Percentiles rank a stretch among this genome's conserved stretches.
Evolutionary conservation across 1,140 invertebrate genomes (phyloP).

Genomic region (Diplogasteroides magnus): DNA sequence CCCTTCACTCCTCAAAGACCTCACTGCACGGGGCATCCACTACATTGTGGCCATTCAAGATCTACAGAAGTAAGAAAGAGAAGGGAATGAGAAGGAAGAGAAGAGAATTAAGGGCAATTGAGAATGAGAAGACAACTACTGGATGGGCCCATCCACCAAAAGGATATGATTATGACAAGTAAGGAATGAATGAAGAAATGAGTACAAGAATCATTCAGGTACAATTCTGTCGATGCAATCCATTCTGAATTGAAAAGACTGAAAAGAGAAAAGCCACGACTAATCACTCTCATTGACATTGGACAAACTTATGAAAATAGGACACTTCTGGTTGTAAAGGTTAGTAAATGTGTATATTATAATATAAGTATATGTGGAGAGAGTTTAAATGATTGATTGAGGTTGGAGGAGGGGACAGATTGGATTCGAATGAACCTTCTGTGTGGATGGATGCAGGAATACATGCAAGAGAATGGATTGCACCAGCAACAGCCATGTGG

Average conservation of each 20-base stretch:
- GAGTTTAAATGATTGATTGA: constrained; percentile 15
- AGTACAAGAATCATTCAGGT: constrained; percentile 17
- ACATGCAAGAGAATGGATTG: constrained; percentile 56
- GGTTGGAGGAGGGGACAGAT: background rate
- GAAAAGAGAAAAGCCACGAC: constrained; percentile 39
- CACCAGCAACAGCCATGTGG: constrained; percentile 46
- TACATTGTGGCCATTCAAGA: constrained; percentile 52
- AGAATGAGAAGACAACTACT: constrained; percentile 27
- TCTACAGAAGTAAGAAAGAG: constrained; percentile 39
- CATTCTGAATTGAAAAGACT: constrained; percentile 41
- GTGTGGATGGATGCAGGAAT: constrained; percentile 58
- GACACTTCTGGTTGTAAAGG: constrained; percentile 44
- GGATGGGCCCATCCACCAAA: constrained; percentile 21
- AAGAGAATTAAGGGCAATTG: constrained; percentile 44
- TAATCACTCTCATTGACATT: constrained; percentile 50
- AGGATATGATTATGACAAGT: background rate
- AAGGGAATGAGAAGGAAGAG: no score
- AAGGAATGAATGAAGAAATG: background rate
- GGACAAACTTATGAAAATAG: constrained; percentile 52
- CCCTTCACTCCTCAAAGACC: constrained; percentile 39
- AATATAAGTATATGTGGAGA: background rate
- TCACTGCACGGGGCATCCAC: constrained; percentile 41
- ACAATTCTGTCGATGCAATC: constrained; percentile 39
- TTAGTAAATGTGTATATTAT: constrained; percentile 9
- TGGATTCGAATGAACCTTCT: constrained; percentile 29